phyloP scores from a whole-genome alignment of 2,797 vertebrate species.

The Aselliscus stoliczkanus region DNA sequence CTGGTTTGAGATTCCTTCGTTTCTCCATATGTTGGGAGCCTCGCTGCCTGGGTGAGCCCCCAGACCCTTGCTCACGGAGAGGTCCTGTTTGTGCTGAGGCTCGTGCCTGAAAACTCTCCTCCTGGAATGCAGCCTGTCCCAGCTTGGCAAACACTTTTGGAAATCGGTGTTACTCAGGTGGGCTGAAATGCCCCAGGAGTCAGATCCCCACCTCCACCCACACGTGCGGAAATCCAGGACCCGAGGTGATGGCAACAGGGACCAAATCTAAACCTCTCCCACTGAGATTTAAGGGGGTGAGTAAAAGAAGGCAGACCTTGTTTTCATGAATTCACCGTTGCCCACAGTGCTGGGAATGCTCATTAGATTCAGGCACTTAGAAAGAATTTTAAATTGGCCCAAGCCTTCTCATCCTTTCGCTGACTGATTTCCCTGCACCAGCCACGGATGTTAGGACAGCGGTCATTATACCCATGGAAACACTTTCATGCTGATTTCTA shows the following conservation, averaged over 20 bases:
- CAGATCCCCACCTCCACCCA: not conserved
- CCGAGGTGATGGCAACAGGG: not conserved
- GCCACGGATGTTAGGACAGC: not conserved
- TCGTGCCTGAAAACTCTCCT: not conserved
- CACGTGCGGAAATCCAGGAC: not conserved
- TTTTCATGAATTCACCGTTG: not conserved
- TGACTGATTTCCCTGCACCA: not conserved
- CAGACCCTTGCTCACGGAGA: too few species aligned
- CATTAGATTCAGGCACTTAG: not conserved
- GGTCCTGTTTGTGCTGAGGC: too few species aligned
- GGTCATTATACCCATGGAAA: not conserved
- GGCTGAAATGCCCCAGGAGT: not conserved
- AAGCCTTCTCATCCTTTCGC: not conserved
- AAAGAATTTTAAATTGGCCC: not conserved
- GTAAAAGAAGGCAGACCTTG: not conserved
- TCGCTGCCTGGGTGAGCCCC: not conserved
- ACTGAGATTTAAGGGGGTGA: not conserved
- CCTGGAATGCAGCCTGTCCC: too few species aligned
- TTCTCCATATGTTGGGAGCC: not conserved
- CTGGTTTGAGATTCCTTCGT: not conserved
- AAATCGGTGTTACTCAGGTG: accelerated
- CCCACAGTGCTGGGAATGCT: not conserved
- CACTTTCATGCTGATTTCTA: not conserved
- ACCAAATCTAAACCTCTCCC: not conserved
- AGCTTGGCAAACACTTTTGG: not conserved